Base-by-base conservation (phyloP, 37 sponge, comb jelly and placozoan genomes). In the Aphrocallistes beatrix region DNA sequence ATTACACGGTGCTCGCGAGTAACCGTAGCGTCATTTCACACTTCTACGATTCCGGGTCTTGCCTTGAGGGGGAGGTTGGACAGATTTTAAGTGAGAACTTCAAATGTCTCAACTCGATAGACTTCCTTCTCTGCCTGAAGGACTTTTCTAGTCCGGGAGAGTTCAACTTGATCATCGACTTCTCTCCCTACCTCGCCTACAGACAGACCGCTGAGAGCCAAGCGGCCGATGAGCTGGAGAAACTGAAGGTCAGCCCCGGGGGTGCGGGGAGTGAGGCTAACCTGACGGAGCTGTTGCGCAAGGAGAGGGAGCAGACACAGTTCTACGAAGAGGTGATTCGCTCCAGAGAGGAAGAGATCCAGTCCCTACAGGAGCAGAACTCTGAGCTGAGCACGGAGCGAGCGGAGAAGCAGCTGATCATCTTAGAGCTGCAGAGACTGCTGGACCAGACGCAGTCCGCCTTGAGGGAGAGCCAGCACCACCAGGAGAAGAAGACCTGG, bases 51-150 rank as follows among this genome's bases (percentile, higher is more conserved):
- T 87, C 89, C 0, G 90, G 83, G 37, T 86, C 90, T 13, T 93
- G 91, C 34, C 25, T 91, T 47, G 16, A 51, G n/a, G 89, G 90
- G 8, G 90, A 87, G 1, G 87, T 85, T 16, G 83, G 88, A 0
- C 50, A 39, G 1, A 86, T 90, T 1, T 40, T 93, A 19, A 51
- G 90, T 1, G 94, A 86, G 0, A 91, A 82, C 3, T 83, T 94
- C 38, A 86, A 85, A 37, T 94, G 94, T 48, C 86, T 94, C 0
- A 87, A 90, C 40, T 86, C 89, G 42, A 91, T 94, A 85, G 94
- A 94, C 88, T 94, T 94, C 86, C 39, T 82, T 8, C 38, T 82
- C 10, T 37, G 39, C 28, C 83, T 82, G 38, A 38, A 82, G 83
- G 83, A 38, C 39, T 82, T 82, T 37, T 38, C 83, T 3, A 36